phyloP scores from a whole-genome alignment of 2,113 vertebrate genomes.

The Myrmecobius fasciatus region DNA sequence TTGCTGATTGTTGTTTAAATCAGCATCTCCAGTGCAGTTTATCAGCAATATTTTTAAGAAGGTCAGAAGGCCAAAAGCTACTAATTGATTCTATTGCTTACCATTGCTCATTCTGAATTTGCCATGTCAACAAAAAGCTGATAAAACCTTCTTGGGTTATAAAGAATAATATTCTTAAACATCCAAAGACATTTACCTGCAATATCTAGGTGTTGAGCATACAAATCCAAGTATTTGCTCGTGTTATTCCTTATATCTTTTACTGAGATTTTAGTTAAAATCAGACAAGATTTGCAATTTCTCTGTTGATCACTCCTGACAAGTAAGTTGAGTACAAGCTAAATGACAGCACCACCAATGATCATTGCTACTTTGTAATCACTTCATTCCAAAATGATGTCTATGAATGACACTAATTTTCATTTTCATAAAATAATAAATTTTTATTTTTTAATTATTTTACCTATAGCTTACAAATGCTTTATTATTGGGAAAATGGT shows the following conservation, averaged over 20 bases:
- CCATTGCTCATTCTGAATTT: slow-evolving; percentile 46
- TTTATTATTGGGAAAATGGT: not conserved
- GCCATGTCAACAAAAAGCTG: slow-evolving; percentile 47
- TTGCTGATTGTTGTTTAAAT: not conserved
- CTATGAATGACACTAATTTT: not conserved
- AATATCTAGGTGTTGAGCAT: not conserved
- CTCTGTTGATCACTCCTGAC: not conserved
- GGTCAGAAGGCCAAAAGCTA: slow-evolving; percentile 37
- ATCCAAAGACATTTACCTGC: not conserved
- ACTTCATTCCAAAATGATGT: not conserved
- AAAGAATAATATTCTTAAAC: not conserved
- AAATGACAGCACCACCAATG: not conserved
- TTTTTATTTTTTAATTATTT: not conserved
- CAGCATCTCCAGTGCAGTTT: not conserved
- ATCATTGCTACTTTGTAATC: not conserved
- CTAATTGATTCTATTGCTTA: slow-evolving; percentile 58
- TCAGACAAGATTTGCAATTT: not conserved
- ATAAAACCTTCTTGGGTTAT: slow-evolving; percentile 14
- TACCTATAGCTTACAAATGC: not conserved
- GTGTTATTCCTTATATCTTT: not conserved
- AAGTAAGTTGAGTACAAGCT: not conserved
- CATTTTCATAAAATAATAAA: not conserved
- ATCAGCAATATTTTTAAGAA: slow-evolving; percentile 19
- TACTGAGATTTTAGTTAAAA: not conserved
- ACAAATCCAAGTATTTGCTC: not conserved